Conservation (phyloP, 1,140 invertebrate species). For the Calephelis nemesis region DNA sequence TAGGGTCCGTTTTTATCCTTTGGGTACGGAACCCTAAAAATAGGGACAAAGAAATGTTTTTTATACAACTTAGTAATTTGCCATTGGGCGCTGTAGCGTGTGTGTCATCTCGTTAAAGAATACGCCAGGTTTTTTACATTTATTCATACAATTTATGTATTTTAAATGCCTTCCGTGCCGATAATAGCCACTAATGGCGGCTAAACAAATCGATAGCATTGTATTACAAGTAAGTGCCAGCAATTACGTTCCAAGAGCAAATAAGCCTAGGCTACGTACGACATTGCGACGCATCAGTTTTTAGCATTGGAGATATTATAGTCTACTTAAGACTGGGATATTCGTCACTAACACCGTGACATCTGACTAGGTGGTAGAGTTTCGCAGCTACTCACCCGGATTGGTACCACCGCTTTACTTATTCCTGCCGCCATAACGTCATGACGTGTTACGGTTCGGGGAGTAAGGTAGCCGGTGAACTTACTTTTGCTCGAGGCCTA, state of each 20-base stretch:
- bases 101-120: background rate
- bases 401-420: no score
- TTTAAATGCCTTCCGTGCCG: constrained; percentile 25
- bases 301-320: no score
- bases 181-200: constrained; percentile 20
- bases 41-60: no score
- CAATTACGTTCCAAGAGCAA: constrained; percentile 9
- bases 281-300: background rate
- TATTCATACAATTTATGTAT: constrained; percentile 9
- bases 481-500: no score
- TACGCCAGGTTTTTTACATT: background rate
- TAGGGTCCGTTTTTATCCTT: no score
- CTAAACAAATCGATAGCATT: constrained; percentile 25
- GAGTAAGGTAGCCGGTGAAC: no score
- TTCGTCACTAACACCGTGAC: no score
- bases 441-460: no score
- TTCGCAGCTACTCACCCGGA: no score
- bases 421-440: no score
- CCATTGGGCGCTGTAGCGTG: background rate
- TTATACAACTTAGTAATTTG: background rate
- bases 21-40: no score
- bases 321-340: background rate
- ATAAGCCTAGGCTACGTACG: constrained; percentile 1
- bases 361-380: no score
- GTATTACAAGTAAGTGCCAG: background rate